phyloP scores from a whole-genome alignment of 2,113 vertebrate species.

The Paraplagusia blochii region DNA sequence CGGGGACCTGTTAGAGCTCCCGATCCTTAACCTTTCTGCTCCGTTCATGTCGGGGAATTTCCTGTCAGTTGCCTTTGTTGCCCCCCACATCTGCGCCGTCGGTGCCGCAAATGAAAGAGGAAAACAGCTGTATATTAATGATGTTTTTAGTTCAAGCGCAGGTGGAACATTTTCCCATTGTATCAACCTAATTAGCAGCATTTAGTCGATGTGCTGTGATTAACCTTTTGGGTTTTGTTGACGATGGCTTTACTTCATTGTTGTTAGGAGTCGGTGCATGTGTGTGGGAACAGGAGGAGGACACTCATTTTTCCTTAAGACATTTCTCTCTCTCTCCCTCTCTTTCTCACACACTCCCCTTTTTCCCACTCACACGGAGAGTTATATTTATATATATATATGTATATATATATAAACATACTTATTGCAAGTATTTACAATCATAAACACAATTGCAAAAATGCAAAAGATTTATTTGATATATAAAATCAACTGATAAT shows the following conservation, averaged over 20 bases:
- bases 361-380: too few relatives aligned
- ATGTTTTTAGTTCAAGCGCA: neutral
- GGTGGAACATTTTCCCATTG: neutral
- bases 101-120: neutral
- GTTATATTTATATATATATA: too few relatives aligned
- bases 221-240: neutral
- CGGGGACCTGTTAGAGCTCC: conserved; percentile 48
- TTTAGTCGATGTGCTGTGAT: neutral
- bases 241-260: neutral
- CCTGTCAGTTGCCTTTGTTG: conserved; percentile 22
- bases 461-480: too few relatives aligned
- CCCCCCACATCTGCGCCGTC: conserved; percentile 9
- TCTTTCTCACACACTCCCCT: too few relatives aligned
- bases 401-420: too few relatives aligned
- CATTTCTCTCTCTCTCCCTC: too few relatives aligned
- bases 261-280: neutral
- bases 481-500: too few relatives aligned
- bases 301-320: neutral
- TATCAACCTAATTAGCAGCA: neutral
- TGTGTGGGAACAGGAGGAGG: neutral
- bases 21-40: conserved; percentile 48
- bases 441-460: too few relatives aligned
- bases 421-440: too few relatives aligned
- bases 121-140: neutral
- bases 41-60: conserved; percentile 45